Evolutionary conservation across 2,888 invertebrate genomes (phyloP), one percentile per base, ranked within the genome.

Genomic region (Maniola hyperantus): DNA sequence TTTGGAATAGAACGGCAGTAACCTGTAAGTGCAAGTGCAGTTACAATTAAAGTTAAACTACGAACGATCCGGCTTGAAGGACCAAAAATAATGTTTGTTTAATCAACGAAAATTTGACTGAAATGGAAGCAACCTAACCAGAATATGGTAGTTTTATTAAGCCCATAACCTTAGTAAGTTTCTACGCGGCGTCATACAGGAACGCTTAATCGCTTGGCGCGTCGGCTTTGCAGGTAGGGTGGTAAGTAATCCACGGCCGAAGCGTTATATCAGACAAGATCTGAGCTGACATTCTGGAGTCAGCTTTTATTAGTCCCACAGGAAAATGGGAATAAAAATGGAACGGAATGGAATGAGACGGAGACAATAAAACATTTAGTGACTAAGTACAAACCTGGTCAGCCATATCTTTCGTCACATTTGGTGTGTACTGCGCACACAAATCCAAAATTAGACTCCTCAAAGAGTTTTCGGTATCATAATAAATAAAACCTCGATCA

Each of bases 391-490:
- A 63, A 48, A 93, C 95, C 87, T 97, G 96, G 76, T 96, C 95
- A 1, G 96, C 94, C 80, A 97, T 93, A 69, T 96, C 95, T 67
- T 94, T 94, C 0, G 95, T 93, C n/a, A 96, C 93, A 67, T 92
- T 93, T 0, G 96, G 94, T 48, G 94, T 94, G 55, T 96, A 93
- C 79, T 97, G 97, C 13, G 95, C 96, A 74, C 95, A 95, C 66
- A 97, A 88, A 90, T 97, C 97, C 70, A 97, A 85, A 4, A 95
- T 93, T 60, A 97, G 84, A 74, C 95, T 94, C 77, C 94, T 95
- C 1, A 97, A 78, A 8, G 93, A 91, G 15, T 92, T 88, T 44
- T 93, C 91, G 0, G 96, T 95, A 75, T 95, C 93, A 10, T 90
- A 87, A 75, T 94, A 94, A 53, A 97, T 89, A 78, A 94, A 95